Percentiles rank a stretch among this genome's conserved stretches.
Conservation (phyloP, 2,888 invertebrate species). For the Drosophila maculinotata region DNA sequence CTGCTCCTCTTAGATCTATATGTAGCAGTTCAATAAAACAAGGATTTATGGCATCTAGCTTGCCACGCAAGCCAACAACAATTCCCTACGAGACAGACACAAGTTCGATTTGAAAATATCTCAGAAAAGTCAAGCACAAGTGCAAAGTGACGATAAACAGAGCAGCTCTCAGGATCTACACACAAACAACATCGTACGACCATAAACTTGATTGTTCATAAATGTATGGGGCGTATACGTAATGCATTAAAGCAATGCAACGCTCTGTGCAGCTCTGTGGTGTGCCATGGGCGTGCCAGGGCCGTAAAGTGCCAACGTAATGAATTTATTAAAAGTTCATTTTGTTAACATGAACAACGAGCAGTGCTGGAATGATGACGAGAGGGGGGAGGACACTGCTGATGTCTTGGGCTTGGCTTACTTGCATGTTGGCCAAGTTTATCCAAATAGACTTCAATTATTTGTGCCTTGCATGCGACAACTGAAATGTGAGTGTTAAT, state of each 20-base stretch:
- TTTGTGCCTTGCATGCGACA: constrained; percentile 65
- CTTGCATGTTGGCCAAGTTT: constrained; percentile 77
- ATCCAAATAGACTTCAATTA: constrained; percentile 67
- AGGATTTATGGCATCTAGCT: constrained; percentile 10
- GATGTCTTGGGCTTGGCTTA: constrained; percentile 45
- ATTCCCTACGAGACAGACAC: constrained; percentile 30
- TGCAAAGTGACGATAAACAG: constrained; percentile 69
- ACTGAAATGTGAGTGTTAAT: constrained; percentile 67
- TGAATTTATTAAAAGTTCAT: constrained; percentile 78
- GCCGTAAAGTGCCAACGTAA: constrained; percentile 67
- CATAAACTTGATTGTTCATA: constrained; percentile 77
- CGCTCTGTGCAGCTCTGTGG: constrained; percentile 19
- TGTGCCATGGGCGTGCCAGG: constrained; percentile 25
- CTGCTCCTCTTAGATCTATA: constrained; percentile 4
- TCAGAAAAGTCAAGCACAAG: constrained; percentile 67
- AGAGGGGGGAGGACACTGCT: constrained; percentile 11
- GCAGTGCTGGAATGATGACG: neutral
- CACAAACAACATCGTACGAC: constrained; percentile 23
- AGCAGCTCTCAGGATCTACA: constrained; percentile 21
- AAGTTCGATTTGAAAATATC: constrained; percentile 72
- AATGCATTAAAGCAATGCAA: constrained; percentile 75
- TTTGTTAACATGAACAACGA: constrained; percentile 51
- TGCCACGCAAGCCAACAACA: constrained; percentile 7
- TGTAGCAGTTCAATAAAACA: constrained; percentile 32
- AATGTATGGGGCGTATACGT: constrained; percentile 80